A percentile compares a stretch with the other conserved stretches of the same genome.
Evolutionary conservation across 92 coral and sea anemone genomes (phyloP).

Genomic region (Porites rus): DNA sequence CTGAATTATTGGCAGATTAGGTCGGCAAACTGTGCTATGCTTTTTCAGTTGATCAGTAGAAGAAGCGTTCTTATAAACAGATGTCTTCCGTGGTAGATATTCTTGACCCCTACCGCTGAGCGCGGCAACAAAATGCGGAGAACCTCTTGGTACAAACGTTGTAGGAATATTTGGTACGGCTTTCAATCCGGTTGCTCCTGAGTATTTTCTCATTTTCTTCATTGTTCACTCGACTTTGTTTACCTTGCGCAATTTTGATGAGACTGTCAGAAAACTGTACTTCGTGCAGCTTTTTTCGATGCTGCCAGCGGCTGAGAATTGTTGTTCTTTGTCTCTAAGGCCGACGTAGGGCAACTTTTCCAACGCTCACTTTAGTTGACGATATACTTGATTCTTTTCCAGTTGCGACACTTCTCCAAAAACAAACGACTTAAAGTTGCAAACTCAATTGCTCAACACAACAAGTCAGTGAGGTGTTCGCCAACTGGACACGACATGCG

Average conservation of each 20-base stretch:
- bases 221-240: not conserved
- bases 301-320: not conserved
- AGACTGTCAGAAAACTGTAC: not conserved
- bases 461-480: not conserved
- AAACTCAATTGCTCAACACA: not conserved
- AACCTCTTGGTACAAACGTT: constrained; percentile 24
- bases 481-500: not conserved
- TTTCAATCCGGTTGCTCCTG: constrained; percentile 16
- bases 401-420: not conserved
- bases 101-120: constrained; percentile 15
- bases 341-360: not conserved
- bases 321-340: not conserved
- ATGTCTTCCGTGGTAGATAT: not conserved
- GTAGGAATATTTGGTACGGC: constrained; percentile 5
- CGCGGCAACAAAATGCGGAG: constrained; percentile 39
- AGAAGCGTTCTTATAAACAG: constrained; percentile 1
- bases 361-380: not conserved
- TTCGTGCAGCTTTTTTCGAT: not conserved
- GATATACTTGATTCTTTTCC: not conserved
- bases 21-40: not conserved
- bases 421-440: not conserved
- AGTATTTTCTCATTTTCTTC: constrained; percentile 24
- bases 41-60: not conserved
- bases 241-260: not conserved
- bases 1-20: constrained; percentile 19